Evolutionary conservation across 2,113 vertebrate species (phyloP), one percentile per base, ranked within the genome.

Genomic region (Periophthalmus modestus): DNA sequence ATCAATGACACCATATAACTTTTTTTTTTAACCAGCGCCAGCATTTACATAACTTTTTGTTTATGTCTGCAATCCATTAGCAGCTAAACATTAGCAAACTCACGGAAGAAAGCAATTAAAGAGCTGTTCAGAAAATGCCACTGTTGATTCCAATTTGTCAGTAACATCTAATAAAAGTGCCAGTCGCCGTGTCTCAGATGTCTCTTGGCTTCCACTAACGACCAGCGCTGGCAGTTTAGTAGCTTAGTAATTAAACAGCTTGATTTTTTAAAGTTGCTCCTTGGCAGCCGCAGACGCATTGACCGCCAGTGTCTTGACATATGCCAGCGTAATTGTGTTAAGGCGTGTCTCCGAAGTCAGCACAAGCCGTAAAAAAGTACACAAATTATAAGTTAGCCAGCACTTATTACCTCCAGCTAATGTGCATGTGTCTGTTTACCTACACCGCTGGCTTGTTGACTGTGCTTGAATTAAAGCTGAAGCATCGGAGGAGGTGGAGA

Each of bases 101-200:
- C 15, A 57, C 69, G 71, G 72, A 71, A 73, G 70, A 46, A 72
- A 28, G 50, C 46, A 73, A 81, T 85, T 75, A 78, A 79, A 52
- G 73, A 83, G 66, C 48, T 16, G 39, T 84, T 82, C 66, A 75
- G 71, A 36, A 69, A 79, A 81, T 66, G 48, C 72, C 74, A 77
- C 73, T 67, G 79, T 66, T 71, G 80, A 79, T 82, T 83, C 73
- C 46, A 63, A 54, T 86, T 85, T 88, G 75, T 87, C 84, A 84
- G 81, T 61, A 75, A 67, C 67, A 86, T 72, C 82, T 81, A 90
- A 90, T 90, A 86, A 85, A 90, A 18, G 66, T 84, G 85, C 86
- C 89, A 86, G 69, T 82, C 21, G 48, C 21, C 18, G 69, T 83
- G 72, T 76, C 73, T 71, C 79, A 78, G 71, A 78, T 48, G 69